Conservation (phyloP, 2,113 vertebrate genomes). For the Tachysurus fulvidraco region DNA sequence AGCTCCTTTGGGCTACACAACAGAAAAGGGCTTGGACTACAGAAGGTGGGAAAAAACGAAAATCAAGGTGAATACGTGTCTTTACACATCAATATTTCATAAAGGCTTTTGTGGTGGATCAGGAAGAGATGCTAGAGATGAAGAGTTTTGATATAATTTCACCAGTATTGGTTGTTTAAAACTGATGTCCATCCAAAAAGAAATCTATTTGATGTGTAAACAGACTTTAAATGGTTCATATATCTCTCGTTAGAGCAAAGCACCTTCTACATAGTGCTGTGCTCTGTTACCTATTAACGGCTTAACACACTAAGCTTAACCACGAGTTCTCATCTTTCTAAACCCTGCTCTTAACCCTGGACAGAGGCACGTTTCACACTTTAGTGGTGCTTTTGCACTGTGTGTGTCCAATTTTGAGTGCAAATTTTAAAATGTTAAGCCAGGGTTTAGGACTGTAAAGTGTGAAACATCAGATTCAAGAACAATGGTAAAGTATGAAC, state of each 20-base stretch:
- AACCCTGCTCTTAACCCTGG: no score
- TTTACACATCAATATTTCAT: not conserved
- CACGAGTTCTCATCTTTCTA: no score
- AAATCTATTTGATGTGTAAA: not conserved
- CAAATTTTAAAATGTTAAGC: no score
- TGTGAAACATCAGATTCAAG: no score
- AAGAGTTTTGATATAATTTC: not conserved
- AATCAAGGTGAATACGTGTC: not conserved
- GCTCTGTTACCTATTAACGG: no score
- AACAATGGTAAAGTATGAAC: no score
- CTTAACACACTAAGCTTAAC: no score
- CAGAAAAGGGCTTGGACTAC: not conserved
- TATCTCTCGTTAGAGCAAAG: not conserved
- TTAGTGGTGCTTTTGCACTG: no score
- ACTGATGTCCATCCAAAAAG: not conserved
- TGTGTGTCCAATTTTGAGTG: no score
- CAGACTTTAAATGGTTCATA: not conserved
- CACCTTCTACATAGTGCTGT: not conserved
- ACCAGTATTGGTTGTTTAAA: not conserved
- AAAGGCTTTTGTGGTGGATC: not conserved
- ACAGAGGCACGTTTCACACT: no score
- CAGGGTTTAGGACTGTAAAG: no score
- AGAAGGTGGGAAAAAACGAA: not conserved
- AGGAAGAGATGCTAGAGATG: not conserved
- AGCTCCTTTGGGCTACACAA: not conserved